These are phyloP conservation scores for Hyperoplus immaculatus DNA, from an alignment of 2,797 vertebrate genomes.

Conservation along the genomic window DNA sequence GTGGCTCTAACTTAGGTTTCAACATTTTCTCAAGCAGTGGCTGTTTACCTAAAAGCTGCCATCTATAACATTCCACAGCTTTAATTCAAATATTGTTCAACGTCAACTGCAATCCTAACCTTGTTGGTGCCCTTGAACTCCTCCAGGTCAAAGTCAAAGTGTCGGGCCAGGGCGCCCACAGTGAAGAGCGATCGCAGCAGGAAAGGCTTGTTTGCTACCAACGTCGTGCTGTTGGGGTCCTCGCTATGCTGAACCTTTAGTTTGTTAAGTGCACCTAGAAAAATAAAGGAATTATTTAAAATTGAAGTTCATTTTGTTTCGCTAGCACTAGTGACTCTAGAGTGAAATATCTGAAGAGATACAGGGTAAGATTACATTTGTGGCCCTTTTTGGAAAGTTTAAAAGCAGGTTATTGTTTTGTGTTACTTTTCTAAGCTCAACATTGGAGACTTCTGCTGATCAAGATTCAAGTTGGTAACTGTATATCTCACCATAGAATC, in stretches of 20 bases:
- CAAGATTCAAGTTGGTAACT: not conserved
- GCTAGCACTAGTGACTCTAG: not conserved
- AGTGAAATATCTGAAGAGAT: not conserved
- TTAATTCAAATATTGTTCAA: not conserved
- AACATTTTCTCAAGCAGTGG: not conserved
- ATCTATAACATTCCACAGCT: not conserved
- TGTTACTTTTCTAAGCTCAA: not conserved
- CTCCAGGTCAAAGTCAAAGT: conserved; percentile 97
- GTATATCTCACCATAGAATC: conserved; percentile 92
- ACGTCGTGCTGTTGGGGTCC: conserved; percentile 92
- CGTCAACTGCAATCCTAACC: conserved; percentile 73
- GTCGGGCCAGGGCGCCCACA: conserved; percentile 95
- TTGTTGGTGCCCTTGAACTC: conserved; percentile 97
- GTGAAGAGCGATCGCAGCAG: conserved; percentile 97
- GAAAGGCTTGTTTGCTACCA: conserved; percentile 94
- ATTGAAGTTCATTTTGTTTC: not conserved
- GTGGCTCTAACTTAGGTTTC: not conserved
- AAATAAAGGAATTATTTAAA: not conserved
- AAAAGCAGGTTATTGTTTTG: not conserved
- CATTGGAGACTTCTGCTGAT: not conserved
- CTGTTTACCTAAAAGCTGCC: not conserved
- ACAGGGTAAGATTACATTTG: not conserved
- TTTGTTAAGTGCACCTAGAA: conserved; percentile 93
- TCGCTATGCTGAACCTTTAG: conserved; percentile 96
- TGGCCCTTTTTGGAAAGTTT: not conserved